Evolutionary conservation across 2,888 invertebrate genomes (phyloP), one percentile per base, ranked within the genome.

Genomic region (Silvanus unidentatus): DNA sequence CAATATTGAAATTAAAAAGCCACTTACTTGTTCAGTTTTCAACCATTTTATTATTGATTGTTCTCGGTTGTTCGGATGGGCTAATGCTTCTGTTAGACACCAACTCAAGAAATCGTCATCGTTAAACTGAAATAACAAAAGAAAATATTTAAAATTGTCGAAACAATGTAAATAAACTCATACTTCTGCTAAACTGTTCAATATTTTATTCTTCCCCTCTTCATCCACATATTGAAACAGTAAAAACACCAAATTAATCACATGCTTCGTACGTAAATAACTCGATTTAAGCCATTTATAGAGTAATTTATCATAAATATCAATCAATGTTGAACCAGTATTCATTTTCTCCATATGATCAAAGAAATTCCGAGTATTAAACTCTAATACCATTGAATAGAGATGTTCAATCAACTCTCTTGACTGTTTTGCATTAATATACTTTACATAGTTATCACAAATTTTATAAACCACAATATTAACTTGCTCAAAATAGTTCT

Each of bases 241-340:
- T 45, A 78, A 71, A 64, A 88, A 86, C 38, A 81, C 70, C 9
- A 87, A 69, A 57, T 83, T 79, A 1, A 84, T 71, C 1, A 82
- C 69, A 27, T 75, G 63, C 50, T 76, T 75, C 30, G 76, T 75
- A 13, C 77, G 70, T 54, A 77, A 75, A 0, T 72, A 64, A 39
- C 76, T 75, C 0, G 72, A 70, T 1, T 68, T 54, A 40, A 84
- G 66, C 80, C 82, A 81, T 1, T 52, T 55, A 14, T 66, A 63
- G 16, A 68, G 54, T 15, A 65, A 47, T 40, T 62, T 54, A 28
- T 54, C 44, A 39, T 62, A 66, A 48, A 71, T 55, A 40, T 59
- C 51, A 12, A 62, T 48, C 32, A 65, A 48, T 49, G 60, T 35
- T n/a, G 48, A 45, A 16, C 55, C 50, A 12, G 48, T 37, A 40